Evolutionary conservation across 2,888 invertebrate species (phyloP).

Genomic region (Drosophila gaucha): DNA sequence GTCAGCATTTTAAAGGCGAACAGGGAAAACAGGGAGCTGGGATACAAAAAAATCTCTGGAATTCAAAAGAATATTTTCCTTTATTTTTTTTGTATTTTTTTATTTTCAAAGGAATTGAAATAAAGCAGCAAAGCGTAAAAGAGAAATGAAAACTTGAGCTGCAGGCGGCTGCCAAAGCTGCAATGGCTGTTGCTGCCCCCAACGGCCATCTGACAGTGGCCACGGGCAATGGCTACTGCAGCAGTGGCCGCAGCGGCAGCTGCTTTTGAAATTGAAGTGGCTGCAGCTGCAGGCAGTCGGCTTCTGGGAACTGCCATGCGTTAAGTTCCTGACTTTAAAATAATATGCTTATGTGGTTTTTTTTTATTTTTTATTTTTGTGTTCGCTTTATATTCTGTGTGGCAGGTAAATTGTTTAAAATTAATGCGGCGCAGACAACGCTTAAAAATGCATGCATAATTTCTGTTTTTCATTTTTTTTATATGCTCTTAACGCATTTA

Average conservation of each 20-base stretch:
- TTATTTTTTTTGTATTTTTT: background rate
- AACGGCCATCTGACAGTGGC: slow-evolving; percentile 27
- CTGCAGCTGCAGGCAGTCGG: slow-evolving; percentile 38
- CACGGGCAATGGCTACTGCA: slow-evolving; percentile 14
- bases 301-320: slow-evolving; percentile 22
- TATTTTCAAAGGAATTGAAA: slow-evolving; percentile 51
- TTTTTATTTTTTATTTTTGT: no score
- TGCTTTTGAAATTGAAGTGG: slow-evolving; percentile 77
- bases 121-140: slow-evolving; percentile 44
- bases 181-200: slow-evolving; percentile 5
- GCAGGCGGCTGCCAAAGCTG: slow-evolving; percentile 15
- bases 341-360: slow-evolving; percentile 59
- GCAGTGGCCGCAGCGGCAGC: slow-evolving; percentile 35
- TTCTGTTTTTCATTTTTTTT: slow-evolving; percentile 30
- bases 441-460: slow-evolving; percentile 71
- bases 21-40: background rate
- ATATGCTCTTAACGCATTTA: slow-evolving; percentile 53
- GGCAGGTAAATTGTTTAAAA: slow-evolving; percentile 76
- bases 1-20: background rate
- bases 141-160: slow-evolving; percentile 54
- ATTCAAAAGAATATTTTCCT: slow-evolving; percentile 52
- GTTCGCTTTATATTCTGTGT: slow-evolving; percentile 1
- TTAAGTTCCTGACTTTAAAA: slow-evolving; percentile 64
- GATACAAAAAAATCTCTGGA: slow-evolving; percentile 39
- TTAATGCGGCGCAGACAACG: slow-evolving; percentile 67